These are phyloP conservation scores for Peucedramus taeniatus DNA, from an alignment of 2,113 vertebrate genomes.

Conservation along the genomic window DNA sequence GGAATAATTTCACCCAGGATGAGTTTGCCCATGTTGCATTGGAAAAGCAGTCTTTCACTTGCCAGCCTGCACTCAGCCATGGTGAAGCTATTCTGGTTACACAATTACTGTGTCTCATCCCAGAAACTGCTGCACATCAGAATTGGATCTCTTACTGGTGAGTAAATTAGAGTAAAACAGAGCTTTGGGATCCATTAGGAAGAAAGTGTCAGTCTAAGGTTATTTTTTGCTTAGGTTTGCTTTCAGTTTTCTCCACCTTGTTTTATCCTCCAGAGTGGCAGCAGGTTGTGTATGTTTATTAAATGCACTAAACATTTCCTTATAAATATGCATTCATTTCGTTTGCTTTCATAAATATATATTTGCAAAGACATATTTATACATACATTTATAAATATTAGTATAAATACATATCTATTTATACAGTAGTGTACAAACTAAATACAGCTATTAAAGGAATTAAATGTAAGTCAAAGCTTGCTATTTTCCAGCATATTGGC, in stretches of 20 bases:
- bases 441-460: constrained; percentile 12
- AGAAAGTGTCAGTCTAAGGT: constrained; percentile 25
- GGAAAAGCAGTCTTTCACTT: neutral
- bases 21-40: neutral
- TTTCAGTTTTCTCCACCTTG: constrained; percentile 13
- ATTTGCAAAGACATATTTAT: constrained; percentile 5
- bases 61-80: neutral
- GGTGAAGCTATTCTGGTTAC: neutral
- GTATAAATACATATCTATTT: constrained; percentile 27
- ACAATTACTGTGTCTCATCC: neutral
- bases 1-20: neutral
- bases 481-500: neutral
- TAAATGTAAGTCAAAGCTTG: neutral
- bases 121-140: neutral
- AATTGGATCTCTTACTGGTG: neutral
- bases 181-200: constrained; percentile 28
- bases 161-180: constrained; percentile 18
- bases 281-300: constrained; percentile 35
- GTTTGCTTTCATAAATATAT: constrained; percentile 26
- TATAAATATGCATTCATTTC: constrained; percentile 46
- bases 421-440: neutral
- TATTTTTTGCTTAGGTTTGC: constrained; percentile 39
- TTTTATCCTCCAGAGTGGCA: constrained; percentile 13
- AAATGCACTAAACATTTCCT: constrained; percentile 34
- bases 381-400: constrained; percentile 32